phyloP scores from a whole-genome alignment of 2,888 invertebrate genomes.

The Alsophila aescularia region DNA sequence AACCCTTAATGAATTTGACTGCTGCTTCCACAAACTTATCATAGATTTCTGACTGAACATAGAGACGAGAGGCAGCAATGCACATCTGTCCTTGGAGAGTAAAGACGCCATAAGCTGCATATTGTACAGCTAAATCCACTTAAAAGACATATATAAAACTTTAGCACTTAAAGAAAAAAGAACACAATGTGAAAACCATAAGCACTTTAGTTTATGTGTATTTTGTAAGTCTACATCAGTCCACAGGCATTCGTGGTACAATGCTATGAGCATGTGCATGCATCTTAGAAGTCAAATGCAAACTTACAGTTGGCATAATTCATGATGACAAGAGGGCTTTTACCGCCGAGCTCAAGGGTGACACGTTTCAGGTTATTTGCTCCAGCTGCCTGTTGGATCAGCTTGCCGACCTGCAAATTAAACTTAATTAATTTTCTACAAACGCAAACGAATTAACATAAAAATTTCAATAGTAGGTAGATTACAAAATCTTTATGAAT shows the following conservation, averaged over 20 bases:
- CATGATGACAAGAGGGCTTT: constrained; percentile 93
- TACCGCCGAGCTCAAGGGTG: constrained; percentile 94
- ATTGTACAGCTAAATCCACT: constrained; percentile 58
- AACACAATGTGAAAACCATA: too few relatives aligned
- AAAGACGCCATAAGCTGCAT: constrained; percentile 56
- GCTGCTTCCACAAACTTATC: constrained; percentile 91
- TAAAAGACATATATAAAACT: too few relatives aligned
- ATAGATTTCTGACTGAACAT: constrained; percentile 85
- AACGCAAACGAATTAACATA: too few relatives aligned
- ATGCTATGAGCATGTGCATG: too few relatives aligned
- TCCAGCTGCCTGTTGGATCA: constrained; percentile 88
- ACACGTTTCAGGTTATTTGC: constrained; percentile 91
- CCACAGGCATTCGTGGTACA: too few relatives aligned
- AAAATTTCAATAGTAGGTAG: too few relatives aligned
- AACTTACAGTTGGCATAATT: constrained; percentile 83
- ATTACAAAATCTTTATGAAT: too few relatives aligned
- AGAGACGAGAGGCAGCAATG: constrained; percentile 64
- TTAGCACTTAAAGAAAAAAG: too few relatives aligned
- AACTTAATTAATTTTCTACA: too few relatives aligned
- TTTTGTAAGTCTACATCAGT: too few relatives aligned
- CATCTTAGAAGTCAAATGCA: neutral
- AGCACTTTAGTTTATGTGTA: too few relatives aligned
- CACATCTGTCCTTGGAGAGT: constrained; percentile 62
- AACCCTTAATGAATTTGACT: constrained; percentile 85
- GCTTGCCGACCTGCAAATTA: constrained; percentile 83